Evolutionary conservation across 2,888 invertebrate species (phyloP).

Genomic region (Ophion ellenae): DNA sequence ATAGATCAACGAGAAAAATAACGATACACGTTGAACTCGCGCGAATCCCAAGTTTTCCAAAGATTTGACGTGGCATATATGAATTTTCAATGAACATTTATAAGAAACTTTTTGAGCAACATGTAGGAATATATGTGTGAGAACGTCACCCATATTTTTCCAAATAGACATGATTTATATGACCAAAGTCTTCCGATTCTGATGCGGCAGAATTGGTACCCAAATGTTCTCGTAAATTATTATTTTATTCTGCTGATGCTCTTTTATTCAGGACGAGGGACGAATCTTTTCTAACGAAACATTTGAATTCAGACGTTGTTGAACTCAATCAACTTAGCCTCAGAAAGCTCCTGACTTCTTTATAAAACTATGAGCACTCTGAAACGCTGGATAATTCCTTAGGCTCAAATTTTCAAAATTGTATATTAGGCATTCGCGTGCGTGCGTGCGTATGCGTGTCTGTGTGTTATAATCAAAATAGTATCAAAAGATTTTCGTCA

Average conservation of each 20-base stretch:
- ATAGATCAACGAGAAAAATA: slow-evolving; percentile 36
- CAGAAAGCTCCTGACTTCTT: too few species aligned
- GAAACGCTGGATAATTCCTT: too few species aligned
- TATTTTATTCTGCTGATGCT: not conserved
- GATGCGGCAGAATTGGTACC: not conserved
- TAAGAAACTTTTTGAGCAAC: not conserved
- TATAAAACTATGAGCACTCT: too few species aligned
- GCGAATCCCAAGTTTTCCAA: slow-evolving; percentile 48
- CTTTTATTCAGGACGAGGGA: too few species aligned
- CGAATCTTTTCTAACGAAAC: not conserved
- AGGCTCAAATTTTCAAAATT: too few species aligned
- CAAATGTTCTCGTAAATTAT: not conserved
- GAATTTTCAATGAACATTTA: not conserved
- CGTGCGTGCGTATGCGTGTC: too few species aligned
- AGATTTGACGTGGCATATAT: slow-evolving; percentile 50
- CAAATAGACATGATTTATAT: slow-evolving; percentile 1
- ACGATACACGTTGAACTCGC: slow-evolving; percentile 59
- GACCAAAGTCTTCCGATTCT: not conserved
- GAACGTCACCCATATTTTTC: not conserved
- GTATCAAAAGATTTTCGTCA: too few species aligned
- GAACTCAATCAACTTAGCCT: too few species aligned
- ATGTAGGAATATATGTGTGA: not conserved
- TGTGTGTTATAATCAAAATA: too few species aligned
- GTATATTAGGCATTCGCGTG: too few species aligned
- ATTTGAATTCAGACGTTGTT: too few species aligned